phyloP scores from a whole-genome alignment of 2,113 vertebrate species.

The Notarius lentiginosus region DNA sequence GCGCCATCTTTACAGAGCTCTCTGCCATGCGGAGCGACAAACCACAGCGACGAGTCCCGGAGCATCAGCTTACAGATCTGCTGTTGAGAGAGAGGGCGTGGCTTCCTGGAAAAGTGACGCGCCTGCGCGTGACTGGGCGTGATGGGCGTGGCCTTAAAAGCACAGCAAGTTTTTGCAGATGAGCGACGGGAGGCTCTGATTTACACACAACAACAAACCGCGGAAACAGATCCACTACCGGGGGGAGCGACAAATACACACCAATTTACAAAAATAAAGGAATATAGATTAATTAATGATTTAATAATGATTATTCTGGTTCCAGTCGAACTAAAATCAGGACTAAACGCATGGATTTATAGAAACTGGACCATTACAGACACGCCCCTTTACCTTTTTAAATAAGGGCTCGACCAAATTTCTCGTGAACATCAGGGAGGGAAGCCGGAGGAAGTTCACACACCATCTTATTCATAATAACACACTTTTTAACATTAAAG shows the following conservation, averaged over 20 bases:
- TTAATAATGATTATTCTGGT: background rate
- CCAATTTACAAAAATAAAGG: background rate
- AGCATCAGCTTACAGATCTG: background rate
- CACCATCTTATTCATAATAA: too few species aligned
- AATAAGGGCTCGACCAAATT: too few species aligned
- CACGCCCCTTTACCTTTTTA: background rate
- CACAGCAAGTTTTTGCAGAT: background rate
- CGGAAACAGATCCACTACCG: background rate
- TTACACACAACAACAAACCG: too few species aligned
- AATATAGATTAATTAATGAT: background rate
- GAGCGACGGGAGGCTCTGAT: too few species aligned
- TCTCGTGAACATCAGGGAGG: too few species aligned
- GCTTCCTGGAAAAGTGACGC: background rate
- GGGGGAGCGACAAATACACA: too few species aligned
- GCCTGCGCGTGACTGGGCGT: background rate
- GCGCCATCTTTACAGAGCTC: background rate
- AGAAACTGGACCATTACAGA: background rate
- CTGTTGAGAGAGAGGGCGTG: background rate
- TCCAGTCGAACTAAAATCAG: too few species aligned
- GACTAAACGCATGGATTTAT: too few species aligned
- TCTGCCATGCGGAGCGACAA: too few species aligned
- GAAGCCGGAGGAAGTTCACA: too few species aligned
- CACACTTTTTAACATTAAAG: too few species aligned
- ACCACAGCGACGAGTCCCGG: too few species aligned
- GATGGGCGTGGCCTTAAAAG: background rate